phyloP scores from a whole-genome alignment of 2,113 vertebrate genomes.

The Dicrurus megarhynchus region DNA sequence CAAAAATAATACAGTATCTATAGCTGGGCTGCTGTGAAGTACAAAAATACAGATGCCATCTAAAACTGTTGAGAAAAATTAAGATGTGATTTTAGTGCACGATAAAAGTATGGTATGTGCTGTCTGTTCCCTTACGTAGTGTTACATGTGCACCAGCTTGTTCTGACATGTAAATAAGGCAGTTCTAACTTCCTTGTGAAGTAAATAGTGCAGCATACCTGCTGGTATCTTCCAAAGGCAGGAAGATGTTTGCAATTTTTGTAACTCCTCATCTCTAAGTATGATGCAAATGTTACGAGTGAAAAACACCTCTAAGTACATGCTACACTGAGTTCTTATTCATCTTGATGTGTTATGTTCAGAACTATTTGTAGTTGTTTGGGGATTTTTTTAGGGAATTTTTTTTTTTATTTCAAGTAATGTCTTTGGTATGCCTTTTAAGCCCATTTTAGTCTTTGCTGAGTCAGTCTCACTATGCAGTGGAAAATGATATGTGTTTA shows the following conservation, averaged over 20 bases:
- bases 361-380: background rate
- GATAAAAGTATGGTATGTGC: background rate
- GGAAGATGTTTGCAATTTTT: background rate
- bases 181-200: background rate
- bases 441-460: background rate
- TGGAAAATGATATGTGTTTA: background rate
- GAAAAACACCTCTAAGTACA: background rate
- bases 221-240: background rate
- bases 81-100: background rate
- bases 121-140: background rate
- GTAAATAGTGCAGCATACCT: background rate
- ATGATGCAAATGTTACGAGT: background rate
- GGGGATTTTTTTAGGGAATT: accelerated
- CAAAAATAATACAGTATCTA: background rate
- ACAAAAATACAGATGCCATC: background rate
- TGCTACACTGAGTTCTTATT: background rate
- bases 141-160: background rate
- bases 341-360: background rate
- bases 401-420: background rate
- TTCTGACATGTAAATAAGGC: background rate
- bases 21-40: background rate
- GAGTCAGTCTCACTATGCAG: background rate
- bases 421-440: background rate
- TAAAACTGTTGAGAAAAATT: background rate
- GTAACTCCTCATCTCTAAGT: background rate